phyloP scores from a whole-genome alignment of 2,113 vertebrate species.

The Madoqua kirkii region DNA sequence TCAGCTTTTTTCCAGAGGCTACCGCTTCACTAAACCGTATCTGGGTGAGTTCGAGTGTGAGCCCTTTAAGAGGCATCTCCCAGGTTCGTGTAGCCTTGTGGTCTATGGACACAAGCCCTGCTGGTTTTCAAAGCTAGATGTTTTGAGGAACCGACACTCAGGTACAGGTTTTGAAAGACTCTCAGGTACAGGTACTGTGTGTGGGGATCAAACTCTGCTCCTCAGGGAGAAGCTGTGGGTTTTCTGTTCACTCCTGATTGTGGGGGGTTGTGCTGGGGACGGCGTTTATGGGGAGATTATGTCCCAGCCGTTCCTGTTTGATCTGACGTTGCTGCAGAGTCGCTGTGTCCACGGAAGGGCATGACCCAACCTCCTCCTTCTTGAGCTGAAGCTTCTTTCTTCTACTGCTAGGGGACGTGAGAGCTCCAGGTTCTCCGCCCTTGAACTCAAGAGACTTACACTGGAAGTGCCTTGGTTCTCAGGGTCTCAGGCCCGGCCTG shows the following conservation, averaged over 20 bases:
- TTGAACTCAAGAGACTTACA: not conserved
- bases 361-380: not conserved
- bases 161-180: not conserved
- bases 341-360: not conserved
- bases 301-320: fast-evolving
- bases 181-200: not conserved
- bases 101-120: not conserved
- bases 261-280: too few relatives aligned
- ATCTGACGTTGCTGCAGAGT: too few relatives aligned
- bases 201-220: not conserved
- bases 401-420: not conserved
- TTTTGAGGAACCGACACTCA: not conserved
- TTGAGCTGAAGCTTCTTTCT: not conserved
- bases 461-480: not conserved
- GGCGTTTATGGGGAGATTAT: not conserved
- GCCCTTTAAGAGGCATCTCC: not conserved
- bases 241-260: not conserved
- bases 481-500: not conserved
- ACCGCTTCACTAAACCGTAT: not conserved
- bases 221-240: not conserved
- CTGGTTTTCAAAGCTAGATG: not conserved
- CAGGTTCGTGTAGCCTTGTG: fast-evolving
- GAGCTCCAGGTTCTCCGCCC: not conserved
- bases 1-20: not conserved
- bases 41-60: not conserved